phyloP scores from a whole-genome alignment of 2,113 vertebrate species.

The Ctenomys sociabilis region DNA sequence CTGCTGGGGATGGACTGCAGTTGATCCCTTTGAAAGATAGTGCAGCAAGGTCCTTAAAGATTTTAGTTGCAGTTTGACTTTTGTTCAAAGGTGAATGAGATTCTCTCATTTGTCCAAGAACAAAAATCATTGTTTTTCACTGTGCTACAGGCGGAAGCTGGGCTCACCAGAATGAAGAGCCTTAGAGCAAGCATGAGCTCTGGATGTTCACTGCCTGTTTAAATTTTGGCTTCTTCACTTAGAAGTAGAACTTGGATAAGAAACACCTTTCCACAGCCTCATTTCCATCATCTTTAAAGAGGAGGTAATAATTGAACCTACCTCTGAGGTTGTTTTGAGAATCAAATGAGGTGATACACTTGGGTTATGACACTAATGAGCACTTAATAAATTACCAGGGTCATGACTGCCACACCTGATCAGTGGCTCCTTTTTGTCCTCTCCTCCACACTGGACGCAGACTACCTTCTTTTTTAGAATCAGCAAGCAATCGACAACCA shows the following conservation, averaged over 20 bases:
- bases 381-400: not conserved
- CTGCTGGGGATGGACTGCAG: no score
- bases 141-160: not conserved
- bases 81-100: not conserved
- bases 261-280: not conserved
- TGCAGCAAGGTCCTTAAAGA: not conserved
- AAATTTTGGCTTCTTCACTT: not conserved
- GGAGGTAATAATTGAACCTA: not conserved
- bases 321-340: not conserved
- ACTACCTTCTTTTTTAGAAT: not conserved
- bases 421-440: not conserved
- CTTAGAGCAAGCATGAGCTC: not conserved
- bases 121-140: not conserved
- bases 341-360: not conserved
- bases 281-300: slow-evolving; percentile 27
- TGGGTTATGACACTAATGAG: not conserved
- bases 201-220: not conserved
- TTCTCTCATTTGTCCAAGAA: not conserved
- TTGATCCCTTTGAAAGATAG: not conserved
- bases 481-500: not conserved
- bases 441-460: not conserved
- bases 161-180: not conserved
- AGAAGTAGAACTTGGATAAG: not conserved
- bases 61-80: not conserved
- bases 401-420: not conserved